phyloP scores from a whole-genome alignment of 2,888 invertebrate genomes.

The Lacanobia wlatinum region DNA sequence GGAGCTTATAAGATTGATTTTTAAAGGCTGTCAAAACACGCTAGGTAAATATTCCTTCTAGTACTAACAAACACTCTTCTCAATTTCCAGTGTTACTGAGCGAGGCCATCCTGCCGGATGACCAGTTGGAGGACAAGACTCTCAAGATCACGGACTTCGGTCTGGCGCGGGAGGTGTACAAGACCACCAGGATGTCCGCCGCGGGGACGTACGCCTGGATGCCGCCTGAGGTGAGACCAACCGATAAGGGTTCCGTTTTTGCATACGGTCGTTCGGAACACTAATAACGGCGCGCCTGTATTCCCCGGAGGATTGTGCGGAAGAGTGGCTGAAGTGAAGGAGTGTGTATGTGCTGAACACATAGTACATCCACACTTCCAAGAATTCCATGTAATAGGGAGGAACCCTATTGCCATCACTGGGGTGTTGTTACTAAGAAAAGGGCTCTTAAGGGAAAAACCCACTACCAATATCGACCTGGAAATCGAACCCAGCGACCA shows the following conservation, averaged over 20 bases:
- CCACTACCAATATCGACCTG: too few species aligned
- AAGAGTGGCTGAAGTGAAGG: too few species aligned
- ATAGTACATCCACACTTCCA: too few species aligned
- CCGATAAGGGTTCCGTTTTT: too few species aligned
- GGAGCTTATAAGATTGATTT: too few species aligned
- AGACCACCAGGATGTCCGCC: conserved; percentile 99
- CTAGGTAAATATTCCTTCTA: neutral
- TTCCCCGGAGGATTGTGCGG: neutral
- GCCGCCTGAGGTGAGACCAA: conserved; percentile 96
- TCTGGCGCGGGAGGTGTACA: conserved; percentile 98
- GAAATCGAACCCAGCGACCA: too few species aligned
- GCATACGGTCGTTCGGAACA: too few species aligned
- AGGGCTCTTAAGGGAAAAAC: too few species aligned
- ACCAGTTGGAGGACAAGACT: conserved; percentile 97
- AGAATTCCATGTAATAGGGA: too few species aligned
- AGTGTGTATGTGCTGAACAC: too few species aligned
- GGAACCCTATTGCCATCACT: too few species aligned
- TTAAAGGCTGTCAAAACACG: neutral
- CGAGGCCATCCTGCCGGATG: conserved; percentile 94
- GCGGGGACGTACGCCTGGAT: conserved; percentile 99
- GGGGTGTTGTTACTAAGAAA: too few species aligned
- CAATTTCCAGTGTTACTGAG: conserved; percentile 94
- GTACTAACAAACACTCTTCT: conserved; percentile 29
- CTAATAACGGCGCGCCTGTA: neutral
- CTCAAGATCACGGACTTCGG: conserved; percentile 99